A percentile compares a stretch with the other conserved stretches of the same genome.
Evolutionary conservation across 2,888 invertebrate genomes (phyloP).

Genomic region (Xestia sexstrigata): DNA sequence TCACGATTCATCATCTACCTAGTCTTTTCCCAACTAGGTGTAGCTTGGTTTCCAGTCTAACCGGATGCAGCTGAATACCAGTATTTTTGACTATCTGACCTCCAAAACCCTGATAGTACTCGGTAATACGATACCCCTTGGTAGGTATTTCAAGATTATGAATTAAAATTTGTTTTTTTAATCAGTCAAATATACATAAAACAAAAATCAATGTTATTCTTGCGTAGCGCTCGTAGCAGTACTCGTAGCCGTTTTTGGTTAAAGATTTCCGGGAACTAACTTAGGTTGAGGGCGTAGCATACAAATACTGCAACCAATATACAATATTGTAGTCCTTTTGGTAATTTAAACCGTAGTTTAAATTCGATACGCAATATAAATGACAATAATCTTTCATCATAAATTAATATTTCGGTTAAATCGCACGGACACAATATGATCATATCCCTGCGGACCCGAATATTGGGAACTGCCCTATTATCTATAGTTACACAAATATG

Average conservation of each 20-base stretch:
- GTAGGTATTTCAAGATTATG: neutral
- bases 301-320: neutral
- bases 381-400: conserved; percentile 50
- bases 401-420: conserved; percentile 56
- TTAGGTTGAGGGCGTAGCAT: neutral
- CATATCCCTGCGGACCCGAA: conserved; percentile 44
- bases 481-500: conserved; percentile 62
- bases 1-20: neutral
- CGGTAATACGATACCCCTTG: too few species aligned
- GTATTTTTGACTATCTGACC: too few species aligned
- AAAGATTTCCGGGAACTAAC: neutral
- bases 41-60: too few species aligned
- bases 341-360: conserved; percentile 20
- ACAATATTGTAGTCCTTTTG: conserved; percentile 14
- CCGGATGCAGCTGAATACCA: too few species aligned
- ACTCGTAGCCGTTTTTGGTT: conserved; percentile 4
- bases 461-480: conserved; percentile 57
- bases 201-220: neutral
- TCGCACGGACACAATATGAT: conserved; percentile 46
- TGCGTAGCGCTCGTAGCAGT: conserved; percentile 36
- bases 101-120: too few species aligned
- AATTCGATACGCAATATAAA: conserved; percentile 48
- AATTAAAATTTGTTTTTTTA: neutral
- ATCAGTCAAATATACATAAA: neutral
- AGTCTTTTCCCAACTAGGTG: too few species aligned